Evolutionary conservation across 2,797 vertebrate genomes (phyloP).

Genomic region (Coranthus polyacanthus): DNA sequence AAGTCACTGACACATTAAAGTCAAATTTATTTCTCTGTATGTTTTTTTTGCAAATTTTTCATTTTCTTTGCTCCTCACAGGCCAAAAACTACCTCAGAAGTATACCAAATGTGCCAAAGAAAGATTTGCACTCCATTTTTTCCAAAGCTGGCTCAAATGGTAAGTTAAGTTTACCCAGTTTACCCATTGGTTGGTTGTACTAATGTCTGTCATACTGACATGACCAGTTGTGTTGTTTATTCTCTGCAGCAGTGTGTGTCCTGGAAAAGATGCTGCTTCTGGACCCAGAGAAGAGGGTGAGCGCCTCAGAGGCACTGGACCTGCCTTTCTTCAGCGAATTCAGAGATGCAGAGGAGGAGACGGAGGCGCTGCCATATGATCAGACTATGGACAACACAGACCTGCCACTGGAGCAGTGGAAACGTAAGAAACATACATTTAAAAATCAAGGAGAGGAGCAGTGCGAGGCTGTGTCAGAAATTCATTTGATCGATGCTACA

Average conservation of each 20-base stretch:
- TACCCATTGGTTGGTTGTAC: rapidly evolving
- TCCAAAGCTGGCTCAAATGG: slow-evolving; percentile 89
- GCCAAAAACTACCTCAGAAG: slow-evolving; percentile 95
- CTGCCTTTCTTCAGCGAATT: slow-evolving; percentile 93
- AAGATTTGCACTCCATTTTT: slow-evolving; percentile 91
- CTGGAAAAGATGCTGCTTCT: slow-evolving; percentile 96
- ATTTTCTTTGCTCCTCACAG: slow-evolving; percentile 70
- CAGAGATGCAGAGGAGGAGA: slow-evolving; percentile 91
- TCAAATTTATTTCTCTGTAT: too few relatives aligned
- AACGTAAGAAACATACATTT: slow-evolving; percentile 86
- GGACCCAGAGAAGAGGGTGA: slow-evolving; percentile 91
- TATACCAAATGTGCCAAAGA: slow-evolving; percentile 92
- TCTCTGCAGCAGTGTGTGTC: slow-evolving; percentile 87
- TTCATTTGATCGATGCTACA: neutral
- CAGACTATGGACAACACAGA: slow-evolving; percentile 95
- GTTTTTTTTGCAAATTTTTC: neutral
- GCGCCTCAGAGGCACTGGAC: slow-evolving; percentile 89
- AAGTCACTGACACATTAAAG: slow-evolving; percentile 60
- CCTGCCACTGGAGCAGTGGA: slow-evolving; percentile 95
- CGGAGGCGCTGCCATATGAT: slow-evolving; percentile 91
- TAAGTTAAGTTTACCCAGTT: slow-evolving; percentile 49
- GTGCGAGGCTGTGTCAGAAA: neutral
- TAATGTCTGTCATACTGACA: neutral
- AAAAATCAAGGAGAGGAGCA: neutral
- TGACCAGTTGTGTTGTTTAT: neutral